Percentiles rank a stretch among this genome's conserved stretches.
phyloP scores from a whole-genome alignment of 2,797 vertebrate genomes.

The Phaenicophaeus curvirostris region DNA sequence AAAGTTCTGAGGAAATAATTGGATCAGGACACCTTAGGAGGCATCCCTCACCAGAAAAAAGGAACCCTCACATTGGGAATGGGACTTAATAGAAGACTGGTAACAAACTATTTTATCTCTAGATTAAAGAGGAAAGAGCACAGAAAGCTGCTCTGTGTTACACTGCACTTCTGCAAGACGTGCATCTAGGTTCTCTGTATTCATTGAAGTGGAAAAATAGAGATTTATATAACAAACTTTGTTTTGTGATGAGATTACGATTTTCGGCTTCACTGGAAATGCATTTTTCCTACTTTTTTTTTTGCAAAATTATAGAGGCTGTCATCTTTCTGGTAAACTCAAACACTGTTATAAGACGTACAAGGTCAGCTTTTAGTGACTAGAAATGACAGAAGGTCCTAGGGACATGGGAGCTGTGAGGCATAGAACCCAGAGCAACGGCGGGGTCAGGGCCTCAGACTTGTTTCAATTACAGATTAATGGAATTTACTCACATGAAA shows the following conservation, averaged over 20 bases:
- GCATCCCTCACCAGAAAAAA: background rate
- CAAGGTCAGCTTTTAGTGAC: background rate
- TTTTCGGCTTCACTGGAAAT: background rate
- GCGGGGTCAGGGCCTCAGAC: background rate
- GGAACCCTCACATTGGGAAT: background rate
- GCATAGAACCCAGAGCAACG: background rate
- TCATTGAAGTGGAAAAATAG: background rate
- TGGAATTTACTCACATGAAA: background rate
- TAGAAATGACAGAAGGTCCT: background rate
- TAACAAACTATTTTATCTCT: background rate
- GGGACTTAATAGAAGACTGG: background rate
- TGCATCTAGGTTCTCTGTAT: background rate
- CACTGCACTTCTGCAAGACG: background rate
- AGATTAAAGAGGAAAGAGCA: background rate
- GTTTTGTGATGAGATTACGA: background rate
- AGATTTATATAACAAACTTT: background rate
- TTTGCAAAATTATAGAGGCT: background rate
- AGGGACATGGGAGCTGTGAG: background rate
- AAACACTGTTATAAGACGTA: background rate
- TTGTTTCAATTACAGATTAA: background rate
- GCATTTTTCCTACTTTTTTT: background rate
- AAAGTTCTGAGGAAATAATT: background rate
- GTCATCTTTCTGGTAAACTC: background rate
- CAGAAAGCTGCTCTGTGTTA: accelerated
- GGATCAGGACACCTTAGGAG: background rate